Conservation (phyloP, 2,797 vertebrate genomes). For the Catharus ustulatus region DNA sequence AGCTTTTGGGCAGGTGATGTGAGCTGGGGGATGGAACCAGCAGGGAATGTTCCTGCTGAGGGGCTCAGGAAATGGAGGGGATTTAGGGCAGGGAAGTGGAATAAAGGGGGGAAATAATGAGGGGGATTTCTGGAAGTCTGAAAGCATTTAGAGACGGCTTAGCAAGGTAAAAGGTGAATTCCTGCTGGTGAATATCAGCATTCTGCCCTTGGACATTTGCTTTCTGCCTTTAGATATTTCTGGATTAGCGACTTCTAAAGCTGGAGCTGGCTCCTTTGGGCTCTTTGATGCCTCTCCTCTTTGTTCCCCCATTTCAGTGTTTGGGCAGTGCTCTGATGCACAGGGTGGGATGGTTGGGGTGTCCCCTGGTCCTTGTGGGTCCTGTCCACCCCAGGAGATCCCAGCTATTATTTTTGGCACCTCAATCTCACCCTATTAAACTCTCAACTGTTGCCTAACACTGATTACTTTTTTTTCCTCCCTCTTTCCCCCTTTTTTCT, state of each 20-base stretch:
- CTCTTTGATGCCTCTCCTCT: background rate
- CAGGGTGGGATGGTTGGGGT: background rate
- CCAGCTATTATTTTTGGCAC: background rate
- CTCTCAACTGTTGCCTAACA: background rate
- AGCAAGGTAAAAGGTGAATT: rapidly evolving
- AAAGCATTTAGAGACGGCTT: background rate
- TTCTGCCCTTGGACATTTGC: background rate
- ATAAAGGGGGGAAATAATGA: background rate
- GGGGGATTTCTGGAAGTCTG: background rate
- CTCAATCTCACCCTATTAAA: background rate
- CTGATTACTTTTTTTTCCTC: background rate
- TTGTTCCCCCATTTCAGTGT: background rate
- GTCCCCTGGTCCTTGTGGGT: background rate
- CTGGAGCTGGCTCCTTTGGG: background rate
- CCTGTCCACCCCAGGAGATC: background rate
- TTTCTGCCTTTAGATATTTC: background rate
- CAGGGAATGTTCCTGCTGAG: background rate
- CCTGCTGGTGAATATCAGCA: background rate
- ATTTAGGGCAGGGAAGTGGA: background rate
- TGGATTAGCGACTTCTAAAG: background rate
- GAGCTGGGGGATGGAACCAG: background rate
- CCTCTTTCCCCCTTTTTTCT: background rate
- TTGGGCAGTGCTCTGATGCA: background rate
- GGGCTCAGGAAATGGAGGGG: background rate
- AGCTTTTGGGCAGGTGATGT: background rate